Base-by-base conservation (phyloP, 2,888 invertebrate species). In the Tenthredo mesomela region DNA sequence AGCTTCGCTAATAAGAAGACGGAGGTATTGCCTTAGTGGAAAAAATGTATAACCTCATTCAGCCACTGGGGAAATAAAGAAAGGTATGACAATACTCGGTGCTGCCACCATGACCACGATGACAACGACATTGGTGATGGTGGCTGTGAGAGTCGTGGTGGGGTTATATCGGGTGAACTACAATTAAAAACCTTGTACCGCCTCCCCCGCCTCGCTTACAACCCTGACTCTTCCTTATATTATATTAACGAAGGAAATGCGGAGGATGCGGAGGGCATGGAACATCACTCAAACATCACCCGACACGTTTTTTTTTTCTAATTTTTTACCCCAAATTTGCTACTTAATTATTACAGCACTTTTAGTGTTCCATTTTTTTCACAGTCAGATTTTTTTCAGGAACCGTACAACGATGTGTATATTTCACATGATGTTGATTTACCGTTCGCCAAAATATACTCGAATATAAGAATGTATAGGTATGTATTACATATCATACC, bases 1-100 rank as follows among this genome's bases (percentile, higher is more conserved):
- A 93, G 92, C 93, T 93, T 93, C 93, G 92, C 93, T 93, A 93
- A 93, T 93, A 93, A 93, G 93, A 93, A 92, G 93, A 91, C 92
- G 92, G 91, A 90, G 91, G 91, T 90, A 92, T 92, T 90, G 92
- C 92, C 88, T 89, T 90, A 90, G 91, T 91, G 90, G 87, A 82
- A 82, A 82, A 82, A 82, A 82, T 93, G 92, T 93, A 93, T 93
- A 93, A 93, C 92, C 93, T 93, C 92, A 93, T 93, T 91, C 92
- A 91, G 93, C 92, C 93, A 93, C 93, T 92, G 89, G 93, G 93
- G 93, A 93, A 93, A 93, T 93, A 93, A 93, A 93, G 93, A 93
- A 93, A 92, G 89, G 91, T 91, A 92, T 92, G 92, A 92, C 92
- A 92, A 92, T 92, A 92, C 91, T 88, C 82, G 21, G 67, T 47